Conservation (phyloP, 2,797 vertebrate genomes). For the Falco peregrinus region DNA sequence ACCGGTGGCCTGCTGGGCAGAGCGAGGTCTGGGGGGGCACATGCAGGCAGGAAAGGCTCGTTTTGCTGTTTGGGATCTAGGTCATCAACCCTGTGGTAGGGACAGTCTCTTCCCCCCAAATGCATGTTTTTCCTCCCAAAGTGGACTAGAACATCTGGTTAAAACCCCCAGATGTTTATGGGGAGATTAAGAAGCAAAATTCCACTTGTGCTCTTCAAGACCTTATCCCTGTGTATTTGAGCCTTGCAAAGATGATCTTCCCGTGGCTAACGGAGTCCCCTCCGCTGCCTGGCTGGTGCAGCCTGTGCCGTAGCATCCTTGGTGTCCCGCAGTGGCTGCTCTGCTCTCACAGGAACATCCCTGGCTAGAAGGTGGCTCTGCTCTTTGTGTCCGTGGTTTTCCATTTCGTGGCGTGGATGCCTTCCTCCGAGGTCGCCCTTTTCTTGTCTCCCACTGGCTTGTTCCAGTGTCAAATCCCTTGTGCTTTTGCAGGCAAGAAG, state of each 20-base stretch:
- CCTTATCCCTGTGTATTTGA: not conserved
- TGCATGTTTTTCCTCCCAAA: rapidly evolving
- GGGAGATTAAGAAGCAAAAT: not conserved
- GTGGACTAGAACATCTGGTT: not conserved
- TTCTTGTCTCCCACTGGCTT: not conserved
- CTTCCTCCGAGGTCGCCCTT: not conserved
- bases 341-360: not conserved
- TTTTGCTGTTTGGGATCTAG: too few relatives aligned
- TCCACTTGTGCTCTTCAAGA: not conserved
- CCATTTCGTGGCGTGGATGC: not conserved
- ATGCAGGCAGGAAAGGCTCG: not conserved
- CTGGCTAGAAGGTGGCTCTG: not conserved
- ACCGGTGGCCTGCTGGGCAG: not conserved
- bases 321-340: not conserved
- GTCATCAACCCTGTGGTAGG: not conserved
- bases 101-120: not conserved
- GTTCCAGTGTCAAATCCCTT: not conserved
- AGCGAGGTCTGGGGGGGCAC: not conserved
- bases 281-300: rapidly evolving
- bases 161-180: not conserved
- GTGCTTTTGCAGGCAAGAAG: not conserved
- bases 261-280: not conserved
- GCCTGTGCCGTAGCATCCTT: not conserved
- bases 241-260: not conserved
- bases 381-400: not conserved